Percentiles rank a stretch among this genome's conserved stretches.
These are phyloP conservation scores for Brenthis ino DNA, from an alignment of 2,888 invertebrate genomes.

Conservation along the genomic window DNA sequence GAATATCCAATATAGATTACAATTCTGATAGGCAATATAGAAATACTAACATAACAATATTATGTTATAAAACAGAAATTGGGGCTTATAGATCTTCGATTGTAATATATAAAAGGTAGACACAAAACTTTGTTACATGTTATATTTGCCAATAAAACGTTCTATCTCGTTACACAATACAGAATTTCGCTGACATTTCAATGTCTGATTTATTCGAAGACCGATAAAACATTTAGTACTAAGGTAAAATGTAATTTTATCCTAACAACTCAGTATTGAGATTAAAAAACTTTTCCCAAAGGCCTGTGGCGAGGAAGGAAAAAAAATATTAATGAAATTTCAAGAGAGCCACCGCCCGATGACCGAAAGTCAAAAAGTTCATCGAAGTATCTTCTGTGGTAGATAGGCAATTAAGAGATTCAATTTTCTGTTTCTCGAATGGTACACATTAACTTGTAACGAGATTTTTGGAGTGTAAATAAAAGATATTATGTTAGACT, in stretches of 20 bases:
- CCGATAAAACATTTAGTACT: slow-evolving; percentile 53
- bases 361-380: slow-evolving; percentile 64
- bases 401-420: slow-evolving; percentile 72
- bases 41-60: slow-evolving; percentile 5
- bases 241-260: slow-evolving; percentile 61
- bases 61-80: slow-evolving; percentile 33
- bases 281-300: slow-evolving; percentile 74
- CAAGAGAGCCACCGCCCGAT: slow-evolving; percentile 55
- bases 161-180: slow-evolving; percentile 39
- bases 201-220: slow-evolving; percentile 48
- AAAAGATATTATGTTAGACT: background rate
- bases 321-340: slow-evolving; percentile 75
- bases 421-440: slow-evolving; percentile 52
- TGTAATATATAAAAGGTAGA: slow-evolving; percentile 40
- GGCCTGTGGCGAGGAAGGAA: slow-evolving; percentile 50
- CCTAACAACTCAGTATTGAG: slow-evolving; percentile 60
- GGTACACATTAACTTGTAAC: slow-evolving; percentile 25
- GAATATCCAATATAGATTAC: background rate
- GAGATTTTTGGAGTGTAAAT: slow-evolving; percentile 19
- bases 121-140: slow-evolving; percentile 37
- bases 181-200: slow-evolving; percentile 42
- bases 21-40: slow-evolving; percentile 19
- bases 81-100: slow-evolving; percentile 31
- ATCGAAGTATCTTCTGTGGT: slow-evolving; percentile 67
- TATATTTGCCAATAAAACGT: slow-evolving; percentile 43